These are phyloP conservation scores for Prunella strophiata DNA, from an alignment of 2,797 vertebrate species.

Conservation along the genomic window DNA sequence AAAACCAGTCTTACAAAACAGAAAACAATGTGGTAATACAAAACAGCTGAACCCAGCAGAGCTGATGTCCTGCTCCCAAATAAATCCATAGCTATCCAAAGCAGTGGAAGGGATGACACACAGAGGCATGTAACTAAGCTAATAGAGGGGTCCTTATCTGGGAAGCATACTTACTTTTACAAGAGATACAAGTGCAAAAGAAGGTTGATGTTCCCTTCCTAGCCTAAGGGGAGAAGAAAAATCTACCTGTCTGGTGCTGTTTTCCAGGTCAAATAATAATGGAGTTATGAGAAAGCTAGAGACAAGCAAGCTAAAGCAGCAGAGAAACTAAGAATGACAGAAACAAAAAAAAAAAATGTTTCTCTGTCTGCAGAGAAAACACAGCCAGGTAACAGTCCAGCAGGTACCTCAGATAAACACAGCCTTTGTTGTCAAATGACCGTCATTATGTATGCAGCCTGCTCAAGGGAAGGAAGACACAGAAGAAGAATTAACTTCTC, in stretches of 20 bases:
- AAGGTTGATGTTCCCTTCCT: not conserved
- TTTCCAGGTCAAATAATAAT: not conserved
- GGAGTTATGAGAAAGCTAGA: not conserved
- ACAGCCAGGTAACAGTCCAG: not conserved
- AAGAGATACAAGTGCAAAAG: not conserved
- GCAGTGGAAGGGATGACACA: not conserved
- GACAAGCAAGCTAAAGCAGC: not conserved
- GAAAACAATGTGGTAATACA: not conserved
- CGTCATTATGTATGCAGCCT: not conserved
- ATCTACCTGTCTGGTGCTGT: not conserved
- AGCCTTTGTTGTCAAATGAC: not conserved
- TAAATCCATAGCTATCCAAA: not conserved
- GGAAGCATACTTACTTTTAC: not conserved
- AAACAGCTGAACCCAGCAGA: not conserved
- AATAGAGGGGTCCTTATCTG: not conserved
- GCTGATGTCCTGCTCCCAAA: not conserved
- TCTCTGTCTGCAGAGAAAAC: not conserved
- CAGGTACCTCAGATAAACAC: not conserved
- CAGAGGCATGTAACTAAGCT: not conserved
- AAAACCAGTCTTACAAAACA: not conserved
- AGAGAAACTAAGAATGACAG: not conserved
- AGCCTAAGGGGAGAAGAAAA: not conserved
- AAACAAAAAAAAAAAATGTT: not conserved
- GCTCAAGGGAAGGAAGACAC: not conserved
- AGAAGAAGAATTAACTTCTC: not conserved